Percentiles rank a stretch among this genome's conserved stretches.
These are phyloP conservation scores for Coluber constrictor DNA, from an alignment of 2,797 vertebrate species.

Conservation along the genomic window DNA sequence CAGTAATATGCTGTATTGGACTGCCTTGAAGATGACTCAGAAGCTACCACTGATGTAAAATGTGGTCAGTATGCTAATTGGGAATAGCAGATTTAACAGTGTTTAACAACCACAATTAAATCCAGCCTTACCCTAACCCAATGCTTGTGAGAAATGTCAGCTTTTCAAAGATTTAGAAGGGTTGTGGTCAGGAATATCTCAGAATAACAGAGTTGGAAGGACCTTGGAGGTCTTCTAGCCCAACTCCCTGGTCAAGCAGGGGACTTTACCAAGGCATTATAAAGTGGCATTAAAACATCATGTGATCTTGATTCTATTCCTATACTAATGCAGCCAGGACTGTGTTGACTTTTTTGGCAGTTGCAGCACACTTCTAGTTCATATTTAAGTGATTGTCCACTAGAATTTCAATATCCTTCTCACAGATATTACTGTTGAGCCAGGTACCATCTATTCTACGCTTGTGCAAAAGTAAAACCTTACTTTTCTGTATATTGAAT, in stretches of 20 bases:
- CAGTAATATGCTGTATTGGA: neutral
- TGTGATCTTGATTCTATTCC: no score
- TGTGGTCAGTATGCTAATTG: neutral
- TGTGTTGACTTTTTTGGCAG: no score
- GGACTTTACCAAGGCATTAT: no score
- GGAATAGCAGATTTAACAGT: neutral
- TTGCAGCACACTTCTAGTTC: no score
- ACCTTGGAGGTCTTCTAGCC: no score
- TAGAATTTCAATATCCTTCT: neutral
- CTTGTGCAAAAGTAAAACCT: no score
- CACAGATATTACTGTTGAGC: neutral
- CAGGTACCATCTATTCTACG: no score
- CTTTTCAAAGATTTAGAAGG: neutral
- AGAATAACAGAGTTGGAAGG: neutral
- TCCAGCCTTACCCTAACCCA: neutral
- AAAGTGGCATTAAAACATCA: no score
- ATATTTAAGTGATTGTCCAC: neutral
- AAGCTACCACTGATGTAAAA: neutral
- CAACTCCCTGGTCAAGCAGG: no score
- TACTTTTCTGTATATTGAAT: no score
- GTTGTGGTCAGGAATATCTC: neutral
- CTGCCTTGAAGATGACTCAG: neutral
- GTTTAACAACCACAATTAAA: neutral
- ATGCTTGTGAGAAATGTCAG: neutral
- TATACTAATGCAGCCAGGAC: no score